These are phyloP conservation scores for Psilopsiagon aurifrons DNA, from an alignment of 2,113 vertebrate species.

Conservation along the genomic window DNA sequence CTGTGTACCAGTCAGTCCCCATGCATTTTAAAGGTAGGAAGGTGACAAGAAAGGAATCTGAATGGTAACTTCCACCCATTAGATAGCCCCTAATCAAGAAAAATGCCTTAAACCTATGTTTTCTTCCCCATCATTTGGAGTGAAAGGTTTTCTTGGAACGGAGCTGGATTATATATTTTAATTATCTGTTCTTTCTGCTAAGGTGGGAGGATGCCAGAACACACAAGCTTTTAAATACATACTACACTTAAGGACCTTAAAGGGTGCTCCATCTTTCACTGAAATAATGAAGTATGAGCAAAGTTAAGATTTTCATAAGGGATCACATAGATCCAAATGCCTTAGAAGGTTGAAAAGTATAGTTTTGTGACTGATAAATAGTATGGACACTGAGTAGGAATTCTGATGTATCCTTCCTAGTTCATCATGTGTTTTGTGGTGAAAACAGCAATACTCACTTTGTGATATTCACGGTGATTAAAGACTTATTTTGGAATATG, in stretches of 20 bases:
- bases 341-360: neutral
- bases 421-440: neutral
- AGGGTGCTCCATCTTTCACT: neutral
- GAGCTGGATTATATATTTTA: neutral
- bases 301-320: neutral
- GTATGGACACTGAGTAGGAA: neutral
- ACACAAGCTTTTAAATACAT: neutral
- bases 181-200: neutral
- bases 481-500: slow-evolving; percentile 8
- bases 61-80: neutral
- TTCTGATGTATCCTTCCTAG: neutral
- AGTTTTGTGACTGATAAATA: neutral
- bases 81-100: neutral
- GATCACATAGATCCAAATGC: neutral
- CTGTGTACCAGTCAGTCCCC: neutral
- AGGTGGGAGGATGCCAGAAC: neutral
- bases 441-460: slow-evolving; percentile 42
- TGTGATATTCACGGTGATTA: slow-evolving; percentile 22
- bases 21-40: neutral
- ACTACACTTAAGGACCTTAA: neutral
- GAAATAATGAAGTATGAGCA: neutral
- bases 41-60: neutral
- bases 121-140: neutral
- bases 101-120: neutral
- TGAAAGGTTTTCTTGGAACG: neutral